A percentile compares a stretch with the other conserved stretches of the same genome.
phyloP scores from a whole-genome alignment of 1,140 invertebrate genomes.

The Bursaphelenchus mucronatus region DNA sequence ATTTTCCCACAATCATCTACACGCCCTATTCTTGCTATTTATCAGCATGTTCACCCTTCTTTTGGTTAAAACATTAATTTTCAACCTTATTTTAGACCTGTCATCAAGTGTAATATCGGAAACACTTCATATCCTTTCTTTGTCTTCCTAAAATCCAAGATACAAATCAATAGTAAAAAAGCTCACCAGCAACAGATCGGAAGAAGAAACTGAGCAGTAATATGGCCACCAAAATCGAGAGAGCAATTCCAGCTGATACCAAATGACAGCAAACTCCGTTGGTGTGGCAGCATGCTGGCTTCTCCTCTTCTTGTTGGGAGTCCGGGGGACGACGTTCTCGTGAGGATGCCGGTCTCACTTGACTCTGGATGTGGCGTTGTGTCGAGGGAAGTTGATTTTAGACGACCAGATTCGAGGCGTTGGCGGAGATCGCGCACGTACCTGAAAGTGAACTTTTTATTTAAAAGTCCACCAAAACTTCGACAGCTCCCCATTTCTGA shows the following conservation, averaged over 20 bases:
- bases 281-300: constrained; percentile 10
- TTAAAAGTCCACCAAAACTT: no score
- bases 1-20: no score
- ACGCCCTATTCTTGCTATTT: no score
- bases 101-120: no score
- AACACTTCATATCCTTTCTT: no score
- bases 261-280: constrained; percentile 27
- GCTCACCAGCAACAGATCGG: constrained; percentile 43
- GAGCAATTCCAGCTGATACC: constrained; percentile 29
- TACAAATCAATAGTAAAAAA: neutral
- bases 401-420: neutral
- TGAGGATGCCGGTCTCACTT: constrained; percentile 1
- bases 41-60: no score
- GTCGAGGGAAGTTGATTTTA: constrained; percentile 4
- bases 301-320: constrained; percentile 6
- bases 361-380: neutral
- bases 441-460: no score
- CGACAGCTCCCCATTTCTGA: no score
- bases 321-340: constrained; percentile 15
- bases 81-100: no score
- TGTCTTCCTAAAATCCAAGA: neutral
- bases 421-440: neutral
- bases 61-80: no score
- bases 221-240: constrained; percentile 44
- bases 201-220: constrained; percentile 54